Conservation (phyloP, 2,888 invertebrate species). For the Agrotis segetum region DNA sequence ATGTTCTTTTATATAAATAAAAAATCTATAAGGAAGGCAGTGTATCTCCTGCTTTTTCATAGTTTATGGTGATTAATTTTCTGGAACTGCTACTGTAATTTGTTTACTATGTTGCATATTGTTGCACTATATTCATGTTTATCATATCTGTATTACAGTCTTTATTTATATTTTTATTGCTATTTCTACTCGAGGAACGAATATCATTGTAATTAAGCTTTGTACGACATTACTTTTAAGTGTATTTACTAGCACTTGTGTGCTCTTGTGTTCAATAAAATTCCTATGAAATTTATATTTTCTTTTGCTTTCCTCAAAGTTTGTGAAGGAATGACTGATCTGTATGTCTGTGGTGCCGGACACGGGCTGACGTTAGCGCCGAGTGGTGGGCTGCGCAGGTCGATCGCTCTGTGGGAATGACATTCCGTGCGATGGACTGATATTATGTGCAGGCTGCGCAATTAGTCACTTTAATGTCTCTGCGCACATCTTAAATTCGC, state of each 20-base stretch:
- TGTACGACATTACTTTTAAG: slow-evolving; percentile 69
- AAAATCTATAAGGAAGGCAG: slow-evolving; percentile 6
- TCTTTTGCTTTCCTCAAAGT: slow-evolving; percentile 29
- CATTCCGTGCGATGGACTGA: slow-evolving; percentile 1
- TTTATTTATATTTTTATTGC: slow-evolving; percentile 30
- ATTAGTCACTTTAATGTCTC: slow-evolving; percentile 4
- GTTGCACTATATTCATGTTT: slow-evolving; percentile 31
- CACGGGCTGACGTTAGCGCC: background rate
- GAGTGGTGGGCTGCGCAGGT: background rate
- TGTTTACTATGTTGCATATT: slow-evolving; percentile 17
- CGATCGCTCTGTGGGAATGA: background rate
- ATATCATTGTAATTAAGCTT: slow-evolving; percentile 69
- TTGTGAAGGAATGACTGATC: background rate
- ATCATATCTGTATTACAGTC: slow-evolving; percentile 29
- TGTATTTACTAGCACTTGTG: slow-evolving; percentile 76
- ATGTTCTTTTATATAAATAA: slow-evolving; percentile 24
- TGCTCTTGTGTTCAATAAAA: slow-evolving; percentile 84
- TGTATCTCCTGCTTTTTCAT: slow-evolving; percentile 1
- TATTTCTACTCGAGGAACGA: slow-evolving; percentile 54
- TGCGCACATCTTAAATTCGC: slow-evolving; percentile 2
- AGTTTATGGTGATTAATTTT: slow-evolving; percentile 7
- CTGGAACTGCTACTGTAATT: slow-evolving; percentile 26
- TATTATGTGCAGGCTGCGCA: background rate
- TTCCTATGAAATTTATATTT: slow-evolving; percentile 64
- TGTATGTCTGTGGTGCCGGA: background rate